A percentile compares a stretch with the other conserved stretches of the same genome.
Evolutionary conservation across 2,888 invertebrate species (phyloP).

Genomic region (Clivina fossor): DNA sequence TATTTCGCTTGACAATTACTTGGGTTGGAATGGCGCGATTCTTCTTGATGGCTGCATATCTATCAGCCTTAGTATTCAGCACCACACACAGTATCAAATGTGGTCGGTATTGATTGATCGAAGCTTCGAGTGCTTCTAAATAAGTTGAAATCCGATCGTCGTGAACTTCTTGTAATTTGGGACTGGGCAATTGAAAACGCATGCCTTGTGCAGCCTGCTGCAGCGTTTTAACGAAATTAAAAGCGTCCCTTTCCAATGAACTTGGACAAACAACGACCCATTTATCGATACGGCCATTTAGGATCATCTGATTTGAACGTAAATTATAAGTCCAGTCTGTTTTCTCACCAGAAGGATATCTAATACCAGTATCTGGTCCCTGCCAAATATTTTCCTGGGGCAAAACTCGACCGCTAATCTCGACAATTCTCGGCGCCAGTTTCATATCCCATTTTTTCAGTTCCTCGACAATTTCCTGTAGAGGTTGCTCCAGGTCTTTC

Average conservation of each 20-base stretch:
- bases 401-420: constrained; percentile 65
- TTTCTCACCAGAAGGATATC: too few relatives aligned
- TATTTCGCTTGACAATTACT: constrained; percentile 52
- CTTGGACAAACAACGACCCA: too few relatives aligned
- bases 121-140: constrained; percentile 58
- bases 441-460: constrained; percentile 66
- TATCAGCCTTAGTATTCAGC: constrained; percentile 67
- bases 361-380: too few relatives aligned
- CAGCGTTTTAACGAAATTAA: too few relatives aligned
- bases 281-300: too few relatives aligned
- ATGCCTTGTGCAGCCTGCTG: too few relatives aligned
- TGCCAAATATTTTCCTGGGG: constrained; percentile 62
- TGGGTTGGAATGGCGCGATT: constrained; percentile 69
- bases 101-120: constrained; percentile 57
- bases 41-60: constrained; percentile 87
- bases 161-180: constrained; percentile 28
- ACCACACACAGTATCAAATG: constrained; percentile 69
- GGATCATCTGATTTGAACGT: too few relatives aligned
- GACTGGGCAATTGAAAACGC: too few relatives aligned
- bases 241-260: too few relatives aligned
- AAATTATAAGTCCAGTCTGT: too few relatives aligned
- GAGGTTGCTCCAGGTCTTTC: too few relatives aligned
- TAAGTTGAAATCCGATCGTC: constrained; percentile 62
- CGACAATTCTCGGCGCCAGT: constrained; percentile 60
- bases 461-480: too few relatives aligned